Percentiles rank a stretch among this genome's conserved stretches.
Conservation (phyloP, 2,113 vertebrate genomes). For the Hipposideros armiger region DNA sequence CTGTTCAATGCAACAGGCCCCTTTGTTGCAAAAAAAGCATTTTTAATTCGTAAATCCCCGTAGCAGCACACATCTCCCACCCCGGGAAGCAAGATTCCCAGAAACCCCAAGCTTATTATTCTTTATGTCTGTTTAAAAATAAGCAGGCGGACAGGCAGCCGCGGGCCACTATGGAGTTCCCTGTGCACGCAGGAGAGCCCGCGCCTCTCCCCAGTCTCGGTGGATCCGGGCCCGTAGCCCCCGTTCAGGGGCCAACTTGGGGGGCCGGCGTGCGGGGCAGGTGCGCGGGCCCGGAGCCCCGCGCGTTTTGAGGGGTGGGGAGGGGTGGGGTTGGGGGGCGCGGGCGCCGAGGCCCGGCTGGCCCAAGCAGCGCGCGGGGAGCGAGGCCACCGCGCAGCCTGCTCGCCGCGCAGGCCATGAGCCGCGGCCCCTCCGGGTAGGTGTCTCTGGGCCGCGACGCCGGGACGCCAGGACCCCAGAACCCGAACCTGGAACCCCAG, state of each 20-base stretch:
- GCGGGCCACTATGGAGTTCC: slow-evolving; percentile 39
- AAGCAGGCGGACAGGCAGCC: slow-evolving; percentile 34
- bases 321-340: slow-evolving; percentile 67
- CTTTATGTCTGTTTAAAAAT: slow-evolving; percentile 21
- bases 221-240: background rate
- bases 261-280: slow-evolving; percentile 73
- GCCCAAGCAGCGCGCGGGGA: slow-evolving; percentile 86
- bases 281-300: slow-evolving; percentile 70
- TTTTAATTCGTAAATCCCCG: background rate
- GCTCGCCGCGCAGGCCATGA: slow-evolving; percentile 89
- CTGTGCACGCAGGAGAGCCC: background rate
- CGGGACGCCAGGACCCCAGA: background rate
- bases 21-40: slow-evolving; percentile 45
- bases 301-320: slow-evolving; percentile 28
- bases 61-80: background rate
- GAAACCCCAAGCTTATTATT: slow-evolving; percentile 18
- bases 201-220: background rate
- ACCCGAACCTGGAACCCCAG: slow-evolving; percentile 81
- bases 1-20: slow-evolving; percentile 51
- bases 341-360: slow-evolving; percentile 88
- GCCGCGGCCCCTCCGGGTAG: slow-evolving; percentile 83
- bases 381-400: slow-evolving; percentile 76
- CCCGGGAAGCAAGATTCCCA: slow-evolving; percentile 3
- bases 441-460: slow-evolving; percentile 53
- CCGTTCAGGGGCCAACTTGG: background rate